Conservation (phyloP, 2,113 vertebrate species). For the Rhizomys pruinosus region DNA sequence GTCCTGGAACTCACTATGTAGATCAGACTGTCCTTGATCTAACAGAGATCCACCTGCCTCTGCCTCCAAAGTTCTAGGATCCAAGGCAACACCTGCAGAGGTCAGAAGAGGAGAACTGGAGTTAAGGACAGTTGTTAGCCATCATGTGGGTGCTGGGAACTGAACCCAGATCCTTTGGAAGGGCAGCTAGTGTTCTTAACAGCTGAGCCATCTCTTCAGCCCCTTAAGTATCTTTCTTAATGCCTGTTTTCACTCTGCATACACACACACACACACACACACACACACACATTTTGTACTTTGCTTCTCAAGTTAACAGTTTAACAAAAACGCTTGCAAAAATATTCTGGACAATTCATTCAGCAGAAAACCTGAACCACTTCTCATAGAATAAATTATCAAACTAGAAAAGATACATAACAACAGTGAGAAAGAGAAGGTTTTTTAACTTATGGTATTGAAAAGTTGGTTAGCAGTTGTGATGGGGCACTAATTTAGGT, state of each 20-base stretch:
- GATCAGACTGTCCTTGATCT: too few relatives aligned
- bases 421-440: background rate
- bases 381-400: background rate
- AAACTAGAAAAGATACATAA: conserved; percentile 6
- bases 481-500: background rate
- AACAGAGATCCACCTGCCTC: too few relatives aligned
- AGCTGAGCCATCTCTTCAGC: too few relatives aligned
- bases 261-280: background rate
- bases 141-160: too few relatives aligned
- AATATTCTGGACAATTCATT: background rate
- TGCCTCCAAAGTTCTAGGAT: too few relatives aligned
- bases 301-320: background rate
- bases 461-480: background rate
- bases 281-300: background rate
- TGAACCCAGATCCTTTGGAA: too few relatives aligned
- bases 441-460: background rate
- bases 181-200: too few relatives aligned
- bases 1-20: too few relatives aligned
- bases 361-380: background rate
- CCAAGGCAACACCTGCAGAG: too few relatives aligned
- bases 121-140: too few relatives aligned
- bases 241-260: background rate
- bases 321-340: background rate
- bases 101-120: too few relatives aligned
- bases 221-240: background rate